Base-by-base conservation (phyloP, 2,113 vertebrate species). In the Acanthisitta chloris region DNA sequence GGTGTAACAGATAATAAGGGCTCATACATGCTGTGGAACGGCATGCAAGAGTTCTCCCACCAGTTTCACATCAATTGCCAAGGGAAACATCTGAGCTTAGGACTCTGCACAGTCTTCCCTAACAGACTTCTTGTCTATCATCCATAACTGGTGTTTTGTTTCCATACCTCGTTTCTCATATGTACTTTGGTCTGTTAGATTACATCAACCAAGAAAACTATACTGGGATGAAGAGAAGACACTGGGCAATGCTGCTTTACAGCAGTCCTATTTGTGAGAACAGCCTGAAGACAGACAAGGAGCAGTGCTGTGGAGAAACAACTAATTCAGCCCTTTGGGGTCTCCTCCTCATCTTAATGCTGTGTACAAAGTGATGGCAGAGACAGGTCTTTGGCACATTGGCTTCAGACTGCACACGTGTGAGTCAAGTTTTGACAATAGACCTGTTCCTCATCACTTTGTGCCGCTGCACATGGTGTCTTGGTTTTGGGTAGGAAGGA, bases 311-410 rank as follows among this genome's bases (percentile, higher is more conserved):
- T 12, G 21, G 10, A 26, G 8, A 66, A 86, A 54, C 12, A 62
- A 81, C 9, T 40, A 51, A 49, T 7, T 70, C 65, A 80, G 33
- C 14, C 40, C 26, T 26, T 52, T 26, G 24, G 23, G 8, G 13
- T 31, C 38, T 71, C 48, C 51, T 31, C 57, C 48, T 76, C 29
- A 40, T 24, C 34, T 51, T 46, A 58, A 46, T 1, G 20, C 42
- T 42, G 42, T 8, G 10, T 20, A 45, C 33, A 28, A 58, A 77
- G 40, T 3, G 12, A 70, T 18, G 19, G n/a, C 45, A 88, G 67
- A 67, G 25, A 31, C 1, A 1, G 45, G 46, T 20, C 46, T 69
- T 24, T 24, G 54, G 15, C 34, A 48, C 1, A 0, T 16, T 25
- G 42, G 31, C 45, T 43, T 65, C 21, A 77, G 67, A 31, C 46